Evolutionary conservation across 2,113 vertebrate genomes (phyloP), one percentile per base, ranked within the genome.

Genomic region (Actenoides hombroni): DNA sequence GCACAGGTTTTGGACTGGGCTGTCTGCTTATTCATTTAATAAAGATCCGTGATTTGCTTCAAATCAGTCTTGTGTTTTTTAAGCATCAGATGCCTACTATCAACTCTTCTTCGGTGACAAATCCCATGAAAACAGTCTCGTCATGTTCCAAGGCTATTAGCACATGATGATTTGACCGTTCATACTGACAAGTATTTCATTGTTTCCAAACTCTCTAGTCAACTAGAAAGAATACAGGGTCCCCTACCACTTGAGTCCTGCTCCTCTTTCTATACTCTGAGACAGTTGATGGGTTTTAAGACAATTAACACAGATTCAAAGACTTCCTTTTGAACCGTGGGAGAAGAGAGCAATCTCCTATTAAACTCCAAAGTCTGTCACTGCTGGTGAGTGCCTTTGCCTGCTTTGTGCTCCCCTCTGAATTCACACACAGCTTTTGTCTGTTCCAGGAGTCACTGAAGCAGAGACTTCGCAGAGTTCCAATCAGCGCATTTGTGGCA

Each of bases 401-500:
- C 80, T 64, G 18, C 78, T 92, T 83, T 65, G 54, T 64, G 31
- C 74, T 97, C 89, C 77, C 95, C 16, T 46, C 80, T 56, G 93
- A 93, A 81, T 51, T 51, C 48, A 61, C 5, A 11, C 53, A 40
- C 57, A 69, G 91, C 69, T 81, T 86, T 61, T 74, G 56, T 35
- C 59, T 37, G 6, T 89, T 96, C 81, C 83, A 96, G 49, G 77
- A 97, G 67, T 83, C 91, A 80, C 53, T 92, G 96, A 95, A 96
- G 95, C 97, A 88, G 81, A 93, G 23, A 82, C 49, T 89, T 53
- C 1, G 1, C 95, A 92, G 92, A 94, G 61, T 94, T 97, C 91
- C 81, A 96, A 92, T 91, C 93, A 97, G 83, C 18, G 24, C 79
- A 48, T 92, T 90, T 80, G 77, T 87, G 51, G 95, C 86, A 89